Conservation (phyloP, 2,888 invertebrate species). For the Platerodrilus igneus region DNA sequence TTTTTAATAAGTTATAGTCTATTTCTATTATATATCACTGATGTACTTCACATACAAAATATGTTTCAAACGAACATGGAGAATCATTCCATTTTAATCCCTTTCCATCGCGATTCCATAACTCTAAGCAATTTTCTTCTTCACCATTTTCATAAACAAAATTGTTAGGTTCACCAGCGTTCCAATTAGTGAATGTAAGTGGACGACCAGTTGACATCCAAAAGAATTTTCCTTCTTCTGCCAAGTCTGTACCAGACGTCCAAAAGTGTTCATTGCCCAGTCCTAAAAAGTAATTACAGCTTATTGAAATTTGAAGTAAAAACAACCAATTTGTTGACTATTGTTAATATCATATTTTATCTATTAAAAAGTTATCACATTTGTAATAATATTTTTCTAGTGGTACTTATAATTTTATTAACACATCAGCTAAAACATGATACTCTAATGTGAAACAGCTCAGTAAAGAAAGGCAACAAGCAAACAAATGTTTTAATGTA, state of each 20-base stretch:
- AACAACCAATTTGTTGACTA: too few relatives aligned
- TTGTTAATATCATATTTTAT: too few relatives aligned
- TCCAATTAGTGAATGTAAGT: constrained; percentile 88
- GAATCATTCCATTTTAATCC: constrained; percentile 92
- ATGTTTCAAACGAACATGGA: constrained; percentile 89
- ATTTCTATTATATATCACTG: constrained; percentile 34
- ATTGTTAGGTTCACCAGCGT: constrained; percentile 90
- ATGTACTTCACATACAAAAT: constrained; percentile 84
- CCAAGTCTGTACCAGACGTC: constrained; percentile 88
- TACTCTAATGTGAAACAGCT: too few relatives aligned
- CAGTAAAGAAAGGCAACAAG: too few relatives aligned
- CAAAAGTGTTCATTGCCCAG: constrained; percentile 89
- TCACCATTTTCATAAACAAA: constrained; percentile 91
- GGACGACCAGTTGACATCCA: constrained; percentile 91
- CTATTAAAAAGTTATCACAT: too few relatives aligned
- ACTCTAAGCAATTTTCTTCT: constrained; percentile 85
- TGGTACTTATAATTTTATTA: too few relatives aligned
- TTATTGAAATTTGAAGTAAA: too few relatives aligned
- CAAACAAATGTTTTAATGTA: too few relatives aligned
- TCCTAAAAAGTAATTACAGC: too few relatives aligned
- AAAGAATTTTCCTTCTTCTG: constrained; percentile 87
- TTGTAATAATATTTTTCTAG: too few relatives aligned
- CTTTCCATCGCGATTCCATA: constrained; percentile 89
- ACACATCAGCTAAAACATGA: too few relatives aligned
- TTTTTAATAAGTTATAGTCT: background rate